Evolutionary conservation across 1,140 invertebrate genomes (phyloP), one percentile per base, ranked within the genome.

Genomic region (Latrodectus geometricus): DNA sequence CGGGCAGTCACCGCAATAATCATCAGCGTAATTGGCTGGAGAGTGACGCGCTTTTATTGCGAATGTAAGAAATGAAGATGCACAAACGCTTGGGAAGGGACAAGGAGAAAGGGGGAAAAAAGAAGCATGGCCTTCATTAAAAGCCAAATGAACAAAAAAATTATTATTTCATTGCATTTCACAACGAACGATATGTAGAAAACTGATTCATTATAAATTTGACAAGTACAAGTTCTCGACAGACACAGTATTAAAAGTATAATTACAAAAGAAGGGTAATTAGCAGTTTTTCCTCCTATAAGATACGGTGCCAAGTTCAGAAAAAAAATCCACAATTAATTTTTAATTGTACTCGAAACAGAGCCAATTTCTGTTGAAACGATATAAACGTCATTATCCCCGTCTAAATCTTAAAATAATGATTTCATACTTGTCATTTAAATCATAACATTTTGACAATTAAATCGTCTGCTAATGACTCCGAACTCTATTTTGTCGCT

Each of bases 161-260:
- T 61, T 49, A 65, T 23, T 15, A 65, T 14, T 54, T 68, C 3
- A 65, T 61, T 54, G 48, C 35, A 81, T 81, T 70, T 81, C 17
- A 21, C 20, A 83, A 73, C 20, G 15, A 9, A 73, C 48, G 14
- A 65, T 21, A 54, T 81, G 68, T 35, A 17, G 79, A 70, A 83
- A 61, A 83, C 69, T 83, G 80, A 83, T 83, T 83, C 69, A 83
- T 83, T 83, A 83, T 74, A 65, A 73, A 83, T 83, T 61, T 83
- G 23, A 72, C 70, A 83, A 74, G 61, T 83, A 50, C 80, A 73
- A 20, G 23, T 83, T 73, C 80, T 20, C 11, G 21, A 21, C 17
- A 14, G 17, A n/a, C 17, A n/a, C 17, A 61, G 17, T 17, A 61
- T 61, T 61, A 61, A 61, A 61, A 61, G 11, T 61, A 61, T 61